These are phyloP conservation scores for Xenops minutus DNA, from an alignment of 2,797 vertebrate species.

Conservation along the genomic window DNA sequence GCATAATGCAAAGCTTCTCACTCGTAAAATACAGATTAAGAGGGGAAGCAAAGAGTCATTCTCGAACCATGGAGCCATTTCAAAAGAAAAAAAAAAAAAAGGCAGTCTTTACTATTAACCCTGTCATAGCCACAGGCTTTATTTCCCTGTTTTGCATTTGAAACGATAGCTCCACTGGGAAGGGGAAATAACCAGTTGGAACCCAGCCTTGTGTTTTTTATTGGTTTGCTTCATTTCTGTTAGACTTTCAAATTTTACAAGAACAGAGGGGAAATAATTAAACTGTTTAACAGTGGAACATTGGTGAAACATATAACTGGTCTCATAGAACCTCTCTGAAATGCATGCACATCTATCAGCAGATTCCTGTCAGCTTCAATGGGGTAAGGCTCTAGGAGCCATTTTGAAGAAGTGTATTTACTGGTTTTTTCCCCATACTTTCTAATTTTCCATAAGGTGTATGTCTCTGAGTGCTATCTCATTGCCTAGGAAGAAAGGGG, in stretches of 20 bases:
- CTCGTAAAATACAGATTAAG: constrained; percentile 99
- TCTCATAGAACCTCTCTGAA: neutral
- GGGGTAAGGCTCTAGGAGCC: neutral
- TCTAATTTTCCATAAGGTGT: neutral
- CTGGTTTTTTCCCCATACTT: neutral
- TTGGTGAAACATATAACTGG: neutral
- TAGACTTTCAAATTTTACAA: neutral
- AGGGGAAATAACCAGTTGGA: neutral
- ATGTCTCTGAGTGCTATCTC: neutral
- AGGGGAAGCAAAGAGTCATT: constrained; percentile 91
- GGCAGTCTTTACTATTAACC: constrained; percentile 87
- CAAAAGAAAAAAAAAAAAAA: constrained; percentile 64
- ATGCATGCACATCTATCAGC: neutral
- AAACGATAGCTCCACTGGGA: neutral
- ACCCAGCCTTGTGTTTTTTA: neutral
- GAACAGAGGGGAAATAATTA: neutral
- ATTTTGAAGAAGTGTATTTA: neutral
- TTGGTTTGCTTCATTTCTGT: neutral
- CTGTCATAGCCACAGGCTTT: constrained; percentile 62
- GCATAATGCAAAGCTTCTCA: constrained; percentile 99
- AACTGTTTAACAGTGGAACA: neutral
- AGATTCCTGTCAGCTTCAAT: neutral
- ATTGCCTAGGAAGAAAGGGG: neutral
- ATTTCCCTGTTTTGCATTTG: neutral
- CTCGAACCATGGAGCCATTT: constrained; percentile 93